A percentile compares a stretch with the other conserved stretches of the same genome.
Evolutionary conservation across 1,140 invertebrate species (phyloP).

Genomic region (Zaprionus tsacasi): DNA sequence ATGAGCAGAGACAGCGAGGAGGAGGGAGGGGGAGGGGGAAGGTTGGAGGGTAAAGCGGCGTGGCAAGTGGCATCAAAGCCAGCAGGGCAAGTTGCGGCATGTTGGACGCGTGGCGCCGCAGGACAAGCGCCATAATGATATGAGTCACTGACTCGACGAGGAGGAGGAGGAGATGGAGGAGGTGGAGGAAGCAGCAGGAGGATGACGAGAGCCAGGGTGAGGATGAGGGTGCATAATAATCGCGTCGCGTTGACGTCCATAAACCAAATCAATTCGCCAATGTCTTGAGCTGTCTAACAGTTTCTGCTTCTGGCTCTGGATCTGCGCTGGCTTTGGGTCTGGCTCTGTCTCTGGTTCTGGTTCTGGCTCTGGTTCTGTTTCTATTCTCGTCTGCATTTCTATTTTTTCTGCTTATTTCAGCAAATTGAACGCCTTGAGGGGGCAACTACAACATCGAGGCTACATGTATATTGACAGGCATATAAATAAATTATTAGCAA

Average conservation of each 20-base stretch:
- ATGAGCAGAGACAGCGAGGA: conserved; percentile 9
- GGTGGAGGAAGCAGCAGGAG: not conserved
- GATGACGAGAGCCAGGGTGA: not conserved
- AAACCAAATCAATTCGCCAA: conserved; percentile 71
- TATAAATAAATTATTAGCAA: conserved; percentile 80
- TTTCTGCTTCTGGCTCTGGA: conserved; percentile 22
- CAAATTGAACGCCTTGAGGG: conserved; percentile 70
- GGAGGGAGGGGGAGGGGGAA: no score
- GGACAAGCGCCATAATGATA: conserved; percentile 75
- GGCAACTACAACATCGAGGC: not conserved
- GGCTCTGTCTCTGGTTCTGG: not conserved
- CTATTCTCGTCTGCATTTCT: conserved; percentile 18
- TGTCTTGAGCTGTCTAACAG: conserved; percentile 36
- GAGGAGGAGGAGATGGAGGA: not conserved
- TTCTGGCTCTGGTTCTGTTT: conserved; percentile 3
- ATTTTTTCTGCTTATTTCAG: conserved; percentile 71
- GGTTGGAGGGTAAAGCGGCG: not conserved
- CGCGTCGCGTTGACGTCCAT: conserved; percentile 73
- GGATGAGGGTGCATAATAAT: conserved; percentile 71
- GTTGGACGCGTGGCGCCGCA: conserved; percentile 62
- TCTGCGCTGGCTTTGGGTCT: not conserved
- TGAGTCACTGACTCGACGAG: conserved; percentile 60
- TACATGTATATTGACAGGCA: conserved; percentile 72
- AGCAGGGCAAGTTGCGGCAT: conserved; percentile 10
- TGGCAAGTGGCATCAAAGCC: conserved; percentile 44